Conservation (phyloP, 2,113 vertebrate genomes). For the Varanus komodoensis region DNA sequence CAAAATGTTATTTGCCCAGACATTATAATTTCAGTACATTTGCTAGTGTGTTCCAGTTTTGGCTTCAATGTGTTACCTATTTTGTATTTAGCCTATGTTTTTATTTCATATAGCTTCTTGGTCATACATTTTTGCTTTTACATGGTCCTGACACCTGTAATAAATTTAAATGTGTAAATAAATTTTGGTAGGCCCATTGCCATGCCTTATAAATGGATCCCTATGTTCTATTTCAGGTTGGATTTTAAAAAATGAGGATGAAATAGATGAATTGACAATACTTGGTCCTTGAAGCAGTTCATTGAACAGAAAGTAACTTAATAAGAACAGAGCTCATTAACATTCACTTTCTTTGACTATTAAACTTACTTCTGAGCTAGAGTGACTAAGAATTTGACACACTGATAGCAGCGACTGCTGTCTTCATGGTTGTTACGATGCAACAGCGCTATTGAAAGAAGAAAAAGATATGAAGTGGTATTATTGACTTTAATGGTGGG, state of each 20-base stretch:
- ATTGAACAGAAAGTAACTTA: not conserved
- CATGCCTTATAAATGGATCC: not conserved
- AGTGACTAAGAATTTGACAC: conserved; percentile 97
- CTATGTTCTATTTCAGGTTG: not conserved
- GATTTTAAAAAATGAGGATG: not conserved
- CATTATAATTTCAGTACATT: too few relatives aligned
- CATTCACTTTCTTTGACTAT: not conserved
- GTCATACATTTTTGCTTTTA: too few relatives aligned
- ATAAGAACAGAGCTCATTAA: not conserved
- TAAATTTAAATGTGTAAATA: too few relatives aligned
- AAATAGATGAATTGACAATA: not conserved
- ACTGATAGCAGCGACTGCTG: conserved; percentile 99
- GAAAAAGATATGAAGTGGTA: not conserved
- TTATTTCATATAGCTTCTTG: too few relatives aligned
- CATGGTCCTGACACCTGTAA: too few relatives aligned
- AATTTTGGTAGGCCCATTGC: not conserved
- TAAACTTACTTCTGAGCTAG: conserved; percentile 96
- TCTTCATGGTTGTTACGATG: conserved; percentile 98
- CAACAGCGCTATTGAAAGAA: conserved; percentile 88
- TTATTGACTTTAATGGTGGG: not conserved
- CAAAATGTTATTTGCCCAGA: too few relatives aligned
- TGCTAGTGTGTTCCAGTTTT: too few relatives aligned
- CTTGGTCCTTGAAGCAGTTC: not conserved
- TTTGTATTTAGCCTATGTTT: too few relatives aligned
- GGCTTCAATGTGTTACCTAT: too few relatives aligned